Conservation (phyloP, 2,797 vertebrate species). For the Myoxocephalus aenaeus region DNA sequence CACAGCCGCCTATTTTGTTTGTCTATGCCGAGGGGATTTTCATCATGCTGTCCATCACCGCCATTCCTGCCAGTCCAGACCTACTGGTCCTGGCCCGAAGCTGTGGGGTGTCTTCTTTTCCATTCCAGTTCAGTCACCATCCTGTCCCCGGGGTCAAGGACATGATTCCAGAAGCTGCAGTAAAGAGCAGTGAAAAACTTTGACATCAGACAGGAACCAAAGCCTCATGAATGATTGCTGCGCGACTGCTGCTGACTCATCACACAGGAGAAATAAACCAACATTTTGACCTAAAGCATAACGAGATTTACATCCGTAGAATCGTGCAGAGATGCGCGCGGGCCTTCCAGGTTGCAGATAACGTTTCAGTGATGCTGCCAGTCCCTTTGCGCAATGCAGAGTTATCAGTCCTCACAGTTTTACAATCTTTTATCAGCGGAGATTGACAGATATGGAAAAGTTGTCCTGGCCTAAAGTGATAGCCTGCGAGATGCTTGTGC, state of each 20-base stretch:
- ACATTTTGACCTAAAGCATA: slow-evolving; percentile 78
- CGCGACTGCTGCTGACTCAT: slow-evolving; percentile 79
- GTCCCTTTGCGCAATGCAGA: slow-evolving; percentile 28
- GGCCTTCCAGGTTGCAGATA: slow-evolving; percentile 37
- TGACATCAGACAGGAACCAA: slow-evolving; percentile 58
- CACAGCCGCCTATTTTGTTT: slow-evolving; percentile 40
- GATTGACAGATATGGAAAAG: slow-evolving; percentile 56
- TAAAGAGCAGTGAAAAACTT: slow-evolving; percentile 48
- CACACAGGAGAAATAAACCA: slow-evolving; percentile 68
- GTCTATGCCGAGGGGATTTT: slow-evolving; percentile 57
- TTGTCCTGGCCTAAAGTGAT: slow-evolving; percentile 53
- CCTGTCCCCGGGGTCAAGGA: slow-evolving; percentile 70
- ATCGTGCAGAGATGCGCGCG: slow-evolving; percentile 27
- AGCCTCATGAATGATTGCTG: slow-evolving; percentile 84
- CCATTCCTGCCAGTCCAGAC: slow-evolving; percentile 60
- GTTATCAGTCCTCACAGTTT: slow-evolving; percentile 51
- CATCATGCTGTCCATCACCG: slow-evolving; percentile 51
- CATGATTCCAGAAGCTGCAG: slow-evolving; percentile 44
- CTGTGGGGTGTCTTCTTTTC: slow-evolving; percentile 60
- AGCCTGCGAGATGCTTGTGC: slow-evolving; percentile 50
- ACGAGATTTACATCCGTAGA: slow-evolving; percentile 65
- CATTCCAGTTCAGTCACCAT: slow-evolving; percentile 28
- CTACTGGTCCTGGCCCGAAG: slow-evolving; percentile 52
- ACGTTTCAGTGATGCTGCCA: slow-evolving; percentile 24
- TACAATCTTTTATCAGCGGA: slow-evolving; percentile 50